A percentile compares a stretch with the other conserved stretches of the same genome.
phyloP scores from a whole-genome alignment of 2,797 vertebrate species.

The Ctenopoma kingsleyae region DNA sequence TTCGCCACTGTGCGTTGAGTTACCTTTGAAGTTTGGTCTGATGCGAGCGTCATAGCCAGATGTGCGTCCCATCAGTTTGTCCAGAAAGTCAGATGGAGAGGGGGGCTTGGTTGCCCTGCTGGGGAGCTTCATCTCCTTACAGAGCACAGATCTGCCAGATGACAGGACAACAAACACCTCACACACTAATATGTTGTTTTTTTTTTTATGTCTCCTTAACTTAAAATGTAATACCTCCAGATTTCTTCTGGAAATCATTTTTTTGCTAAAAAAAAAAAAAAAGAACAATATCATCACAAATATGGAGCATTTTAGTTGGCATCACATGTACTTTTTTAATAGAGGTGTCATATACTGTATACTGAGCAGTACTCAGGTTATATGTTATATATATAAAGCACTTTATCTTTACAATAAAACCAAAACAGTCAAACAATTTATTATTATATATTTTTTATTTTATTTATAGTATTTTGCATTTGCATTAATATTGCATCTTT shows the following conservation, averaged over 20 bases:
- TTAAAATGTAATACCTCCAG: neutral
- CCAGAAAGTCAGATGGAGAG: constrained; percentile 94
- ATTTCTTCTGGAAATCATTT: neutral
- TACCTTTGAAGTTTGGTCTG: constrained; percentile 97
- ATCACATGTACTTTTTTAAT: neutral
- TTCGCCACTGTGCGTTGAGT: neutral
- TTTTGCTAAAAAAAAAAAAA: no score
- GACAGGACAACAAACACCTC: constrained; percentile 17
- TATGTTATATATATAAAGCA: neutral
- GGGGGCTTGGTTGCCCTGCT: constrained; percentile 82
- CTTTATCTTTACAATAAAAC: neutral
- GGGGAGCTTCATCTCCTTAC: constrained; percentile 87
- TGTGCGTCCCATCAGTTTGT: constrained; percentile 94
- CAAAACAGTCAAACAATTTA: neutral
- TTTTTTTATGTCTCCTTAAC: neutral
- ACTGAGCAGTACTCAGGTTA: neutral
- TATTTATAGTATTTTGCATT: no score
- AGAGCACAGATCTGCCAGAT: constrained; percentile 83
- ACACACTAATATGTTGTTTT: neutral
- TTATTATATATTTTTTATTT: no score
- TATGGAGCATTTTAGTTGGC: neutral
- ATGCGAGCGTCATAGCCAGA: constrained; percentile 95
- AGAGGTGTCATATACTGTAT: neutral
- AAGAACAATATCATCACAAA: no score
- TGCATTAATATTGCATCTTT: no score